Evolutionary conservation across 2,888 invertebrate species (phyloP).

Genomic region (Lasius fuliginosus): DNA sequence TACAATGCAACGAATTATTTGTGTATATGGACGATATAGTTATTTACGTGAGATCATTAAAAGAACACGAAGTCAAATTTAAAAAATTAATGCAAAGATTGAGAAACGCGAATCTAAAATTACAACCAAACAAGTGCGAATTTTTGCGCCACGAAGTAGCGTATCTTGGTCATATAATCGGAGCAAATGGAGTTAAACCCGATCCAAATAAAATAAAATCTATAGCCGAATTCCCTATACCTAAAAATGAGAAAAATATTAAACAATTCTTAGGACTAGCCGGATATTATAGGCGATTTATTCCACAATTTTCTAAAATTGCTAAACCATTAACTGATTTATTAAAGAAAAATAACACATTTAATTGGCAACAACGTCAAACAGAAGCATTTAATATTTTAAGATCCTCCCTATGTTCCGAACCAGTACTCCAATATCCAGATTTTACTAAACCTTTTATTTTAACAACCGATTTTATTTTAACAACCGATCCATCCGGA

Average conservation of each 20-base stretch:
- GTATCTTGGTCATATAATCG: neutral
- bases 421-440: neutral
- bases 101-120: neutral
- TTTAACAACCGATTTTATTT: neutral
- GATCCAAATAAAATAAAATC: constrained; percentile 18
- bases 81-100: neutral
- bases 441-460: neutral
- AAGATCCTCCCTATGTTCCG: neutral
- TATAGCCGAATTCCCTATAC: constrained; percentile 44
- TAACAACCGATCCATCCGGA: no score
- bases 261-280: constrained; percentile 76
- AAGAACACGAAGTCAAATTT: neutral
- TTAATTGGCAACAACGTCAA: constrained; percentile 64
- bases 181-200: neutral
- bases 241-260: no score
- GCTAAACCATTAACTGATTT: constrained; percentile 75
- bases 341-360: constrained; percentile 68
- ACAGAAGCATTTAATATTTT: neutral
- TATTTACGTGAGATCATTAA: neutral
- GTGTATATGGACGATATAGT: neutral
- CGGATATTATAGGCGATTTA: constrained; percentile 66
- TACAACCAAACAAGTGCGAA: neutral
- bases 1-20: neutral
- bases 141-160: neutral
- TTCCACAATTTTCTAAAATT: constrained; percentile 58